Base-by-base conservation (phyloP, 2,797 vertebrate genomes). In the Pogonophryne albipinna region DNA sequence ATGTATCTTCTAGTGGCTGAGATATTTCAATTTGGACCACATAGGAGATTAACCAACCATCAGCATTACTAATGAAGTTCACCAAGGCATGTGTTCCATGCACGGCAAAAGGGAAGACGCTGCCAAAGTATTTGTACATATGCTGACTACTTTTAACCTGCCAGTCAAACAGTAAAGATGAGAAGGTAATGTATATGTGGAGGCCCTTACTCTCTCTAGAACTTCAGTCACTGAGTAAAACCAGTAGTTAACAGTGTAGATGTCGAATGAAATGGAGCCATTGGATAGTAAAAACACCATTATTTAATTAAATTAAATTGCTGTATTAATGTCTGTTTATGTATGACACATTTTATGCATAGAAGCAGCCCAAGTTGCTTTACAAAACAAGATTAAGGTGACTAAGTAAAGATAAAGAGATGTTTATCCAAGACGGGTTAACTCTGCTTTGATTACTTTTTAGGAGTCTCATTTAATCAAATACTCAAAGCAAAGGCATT, bases 131-230 rank as follows among this genome's bases (percentile, higher is more conserved):
- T 51, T 14, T 10, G 15, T 49, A 11, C 34, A 49, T 52, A 58
- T 70, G 73, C 61, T 74, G 12, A 64, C 65, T 38, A 9, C 51
- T 69, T 38, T 55, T 47, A 50, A 64, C 47, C 52, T 52, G 17
- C 4, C 44, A 42, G 23, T 71, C 34, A 49, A 10, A 17, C 31
- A 52, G 41, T 53, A 44, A 53, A 66, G 11, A 51, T 14, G 41
- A 38, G 27, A 20, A 10, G 9, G 20, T 19, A 19, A 38, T 71
- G 11, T n/a, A 17, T 16, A 66, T 44, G 63, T 9, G 14, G 44
- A 55, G 49, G 51, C 41, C 11, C 20, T 20, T 27, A 6, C 19
- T 34, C 20, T 42, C 56, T 31, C 9, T 10, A 16, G 50, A 49
- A 42, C 23, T 45, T 58, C 16, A 17, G 17, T 27, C n/a, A 45